Base-by-base conservation (phyloP, 2,888 invertebrate genomes). In the Odiellus spinosus region DNA sequence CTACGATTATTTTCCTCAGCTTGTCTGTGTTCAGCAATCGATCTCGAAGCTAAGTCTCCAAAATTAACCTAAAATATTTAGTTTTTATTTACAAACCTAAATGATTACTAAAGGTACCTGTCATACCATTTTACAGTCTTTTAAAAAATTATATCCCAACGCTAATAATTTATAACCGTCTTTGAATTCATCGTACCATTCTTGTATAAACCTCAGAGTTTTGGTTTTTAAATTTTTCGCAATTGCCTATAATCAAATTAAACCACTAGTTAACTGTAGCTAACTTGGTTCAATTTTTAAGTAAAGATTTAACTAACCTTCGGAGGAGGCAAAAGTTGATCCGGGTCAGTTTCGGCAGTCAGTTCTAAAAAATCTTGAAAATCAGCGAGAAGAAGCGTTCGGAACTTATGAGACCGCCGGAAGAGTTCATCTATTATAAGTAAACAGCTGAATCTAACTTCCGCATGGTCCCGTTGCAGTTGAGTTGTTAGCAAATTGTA, bases 401-500 rank as follows among this genome's bases (percentile, higher is more conserved):
- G 62, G 52, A 74, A 73, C 21, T 56, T 56, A 56, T 71, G 70
- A 12, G 73, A 73, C 53, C 70, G 61, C 51, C 58, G 59, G 57
- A 74, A 74, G 11, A 75, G 60, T 53, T 69, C 67, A 57, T 71
- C 64, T 44, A 68, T 66, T 35, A 74, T 64, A 53, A 68, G 68
- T 53, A 73, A 68, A 8, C 71, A 63, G 54, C 71, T 70, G 33
- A 64, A 63, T 11, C 74, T 62, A 42, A 74, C 66, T 64, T 74
- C 72, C 12, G 71, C 63, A 61, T 74, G 74, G 3, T 71, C 64
- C 54, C 68, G 66, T 44, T 65, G 62, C 33, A 74, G 58, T 49
- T 70, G 67, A 17, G 63, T 60, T 58, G 66, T 61, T 38, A 72
- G 48, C 35, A 68, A 54, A 36, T 66, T 61, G 56, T 65, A 68